Conservation (phyloP, 2,797 vertebrate species). For the Ceryle rudis region DNA sequence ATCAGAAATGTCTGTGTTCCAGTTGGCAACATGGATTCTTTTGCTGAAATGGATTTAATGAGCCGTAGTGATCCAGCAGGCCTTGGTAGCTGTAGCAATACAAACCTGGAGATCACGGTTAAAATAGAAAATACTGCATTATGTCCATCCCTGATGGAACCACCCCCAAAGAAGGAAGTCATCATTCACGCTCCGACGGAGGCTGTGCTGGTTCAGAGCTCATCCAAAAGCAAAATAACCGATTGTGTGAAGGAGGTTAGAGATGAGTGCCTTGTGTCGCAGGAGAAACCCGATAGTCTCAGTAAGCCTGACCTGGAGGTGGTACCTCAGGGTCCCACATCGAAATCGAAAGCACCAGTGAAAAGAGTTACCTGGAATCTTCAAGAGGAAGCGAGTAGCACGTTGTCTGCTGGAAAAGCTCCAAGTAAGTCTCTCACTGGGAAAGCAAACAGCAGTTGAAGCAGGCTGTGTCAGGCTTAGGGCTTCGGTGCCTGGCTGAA, state of each 20-base stretch:
- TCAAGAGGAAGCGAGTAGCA: conserved; percentile 82
- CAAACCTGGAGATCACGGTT: conserved; percentile 41
- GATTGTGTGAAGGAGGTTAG: neutral
- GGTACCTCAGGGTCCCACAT: conserved; percentile 14
- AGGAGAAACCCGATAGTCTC: conserved; percentile 3
- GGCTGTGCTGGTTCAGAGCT: neutral
- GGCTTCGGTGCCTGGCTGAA: neutral
- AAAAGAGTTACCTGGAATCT: conserved; percentile 99
- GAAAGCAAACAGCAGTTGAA: neutral
- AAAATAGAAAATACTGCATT: conserved; percentile 45
- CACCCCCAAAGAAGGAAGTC: neutral
- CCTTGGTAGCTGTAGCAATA: neutral
- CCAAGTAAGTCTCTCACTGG: conserved; percentile 78
- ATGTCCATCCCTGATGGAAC: conserved; percentile 8
- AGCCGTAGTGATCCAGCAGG: neutral
- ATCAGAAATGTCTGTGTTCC: conserved; percentile 60
- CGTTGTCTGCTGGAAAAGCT: conserved; percentile 77
- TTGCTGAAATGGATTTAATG: conserved; percentile 27
- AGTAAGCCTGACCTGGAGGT: conserved; percentile 68
- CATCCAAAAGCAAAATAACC: neutral
- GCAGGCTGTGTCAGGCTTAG: neutral
- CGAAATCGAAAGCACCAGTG: conserved; percentile 86
- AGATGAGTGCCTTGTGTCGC: conserved; percentile 32
- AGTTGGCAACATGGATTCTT: conserved; percentile 45
- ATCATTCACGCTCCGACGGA: neutral